phyloP scores from a whole-genome alignment of 2,888 invertebrate genomes.

The Cephalotes varians region DNA sequence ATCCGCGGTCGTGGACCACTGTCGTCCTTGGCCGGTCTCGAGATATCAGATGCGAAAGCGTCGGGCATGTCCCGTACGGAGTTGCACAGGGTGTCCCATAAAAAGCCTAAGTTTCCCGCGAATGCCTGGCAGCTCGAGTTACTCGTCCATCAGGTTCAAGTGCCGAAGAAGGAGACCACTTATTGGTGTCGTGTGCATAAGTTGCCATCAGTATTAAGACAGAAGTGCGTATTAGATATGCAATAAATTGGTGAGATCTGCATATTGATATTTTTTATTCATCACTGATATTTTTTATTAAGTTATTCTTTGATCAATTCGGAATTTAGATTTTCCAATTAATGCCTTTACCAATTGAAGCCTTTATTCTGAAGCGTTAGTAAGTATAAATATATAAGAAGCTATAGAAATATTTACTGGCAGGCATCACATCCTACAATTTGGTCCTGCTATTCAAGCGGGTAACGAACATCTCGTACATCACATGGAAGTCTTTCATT shows the following conservation, averaged over 20 bases:
- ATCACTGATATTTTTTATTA: background rate
- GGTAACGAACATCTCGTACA: constrained; percentile 96
- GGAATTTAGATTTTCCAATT: background rate
- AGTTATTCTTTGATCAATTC: background rate
- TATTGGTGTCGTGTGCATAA: constrained; percentile 98
- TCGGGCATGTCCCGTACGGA: constrained; percentile 93
- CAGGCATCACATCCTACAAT: constrained; percentile 88
- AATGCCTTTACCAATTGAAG: background rate
- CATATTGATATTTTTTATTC: background rate
- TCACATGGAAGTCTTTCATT: constrained; percentile 99
- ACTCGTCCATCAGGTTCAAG: constrained; percentile 89
- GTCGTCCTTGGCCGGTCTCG: constrained; percentile 89
- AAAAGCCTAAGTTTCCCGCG: constrained; percentile 85
- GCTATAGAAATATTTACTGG: background rate
- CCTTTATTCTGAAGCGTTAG: background rate
- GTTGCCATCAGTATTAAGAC: constrained; percentile 89
- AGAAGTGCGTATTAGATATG: constrained; percentile 88
- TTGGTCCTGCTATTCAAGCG: constrained; percentile 93
- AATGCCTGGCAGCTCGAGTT: constrained; percentile 88
- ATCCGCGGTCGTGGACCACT: constrained; percentile 92
- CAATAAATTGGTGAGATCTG: background rate
- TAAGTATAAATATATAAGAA: background rate
- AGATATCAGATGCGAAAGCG: constrained; percentile 87
- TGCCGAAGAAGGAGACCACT: constrained; percentile 96
- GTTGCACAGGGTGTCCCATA: constrained; percentile 87